phyloP scores from a whole-genome alignment of 2,888 invertebrate species.

The Calliphora vomitoria region DNA sequence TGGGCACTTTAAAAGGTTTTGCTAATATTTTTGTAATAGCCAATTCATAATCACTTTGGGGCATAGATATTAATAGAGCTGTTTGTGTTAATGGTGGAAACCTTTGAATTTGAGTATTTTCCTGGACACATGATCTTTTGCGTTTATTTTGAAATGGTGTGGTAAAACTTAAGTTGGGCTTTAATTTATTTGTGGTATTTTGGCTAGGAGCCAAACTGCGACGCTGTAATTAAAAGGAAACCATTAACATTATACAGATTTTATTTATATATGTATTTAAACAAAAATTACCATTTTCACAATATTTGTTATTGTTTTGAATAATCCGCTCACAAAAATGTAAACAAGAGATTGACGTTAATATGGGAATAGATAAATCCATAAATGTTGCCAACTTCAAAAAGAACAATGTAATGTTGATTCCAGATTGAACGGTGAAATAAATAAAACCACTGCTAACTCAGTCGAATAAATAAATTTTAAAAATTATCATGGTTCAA shows the following conservation, averaged over 20 bases:
- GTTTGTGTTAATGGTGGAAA: conserved; percentile 64
- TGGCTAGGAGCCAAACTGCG: conserved; percentile 93
- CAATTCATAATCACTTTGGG: conserved; percentile 88
- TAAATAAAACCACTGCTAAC: no score
- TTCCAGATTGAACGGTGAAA: neutral
- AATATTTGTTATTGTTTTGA: conserved; percentile 55
- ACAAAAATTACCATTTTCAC: conserved; percentile 77
- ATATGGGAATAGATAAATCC: neutral
- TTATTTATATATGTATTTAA: neutral
- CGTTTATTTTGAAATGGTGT: conserved; percentile 86
- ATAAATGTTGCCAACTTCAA: neutral
- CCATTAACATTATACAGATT: neutral
- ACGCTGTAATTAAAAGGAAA: conserved; percentile 83
- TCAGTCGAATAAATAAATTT: no score
- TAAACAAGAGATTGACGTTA: conserved; percentile 38
- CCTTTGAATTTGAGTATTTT: conserved; percentile 77
- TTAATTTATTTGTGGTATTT: conserved; percentile 83
- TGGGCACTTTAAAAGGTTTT: conserved; percentile 96
- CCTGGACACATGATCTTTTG: conserved; percentile 85
- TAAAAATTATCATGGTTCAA: no score
- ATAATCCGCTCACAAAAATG: conserved; percentile 40
- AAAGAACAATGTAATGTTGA: neutral
- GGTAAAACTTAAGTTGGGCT: conserved; percentile 84
- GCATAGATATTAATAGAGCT: conserved; percentile 77
- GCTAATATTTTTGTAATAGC: conserved; percentile 92